Base-by-base conservation (phyloP, 2,113 vertebrate species). In the Podilymbus podiceps region DNA sequence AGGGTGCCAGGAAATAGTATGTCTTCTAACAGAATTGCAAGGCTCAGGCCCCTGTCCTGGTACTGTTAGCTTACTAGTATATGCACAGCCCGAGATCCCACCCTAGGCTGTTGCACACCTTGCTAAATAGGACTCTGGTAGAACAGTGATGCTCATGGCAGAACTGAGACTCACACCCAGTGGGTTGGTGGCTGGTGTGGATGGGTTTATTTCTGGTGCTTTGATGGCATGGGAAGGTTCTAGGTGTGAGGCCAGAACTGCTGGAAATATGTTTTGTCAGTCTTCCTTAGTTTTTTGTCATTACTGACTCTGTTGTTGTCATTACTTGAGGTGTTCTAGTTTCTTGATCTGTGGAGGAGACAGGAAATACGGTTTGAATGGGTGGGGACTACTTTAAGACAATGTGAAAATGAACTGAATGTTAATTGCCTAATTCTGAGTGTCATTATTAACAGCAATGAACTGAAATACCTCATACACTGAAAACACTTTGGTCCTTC, bases 21-120 rank as follows among this genome's bases (percentile, higher is more conserved):
- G 15, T 24, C 21, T 44, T 62, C 55, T 35, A 40, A 27, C 58
- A 47, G 46, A 49, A 3, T 5, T 28, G 35, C 22, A 11, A n/a
- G 35, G 71, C 46, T 46, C 22, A 19, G 31, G 56, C 1, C 2
- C 2, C 0, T 9, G 44, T 24, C 21, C 30, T 35, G 35, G 35
- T 8, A 14, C 30, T 44, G 12, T 24, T 50, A 28, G 20, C 40
- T 30, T 53, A 15, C 4, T 13, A 5, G 0, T 9, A 7, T 4
- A 55, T 74, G 22, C 25, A 21, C 0, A 53, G 80, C 28, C 27
- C 3, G 2, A 4, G 31, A 46, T 30, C 19, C 44, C 27, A 18
- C 5, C 6, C 9, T 14, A 12, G 10, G 22, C 73, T 75, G 62
- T 19, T 22, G n/a, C 25, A 30, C 12, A 8, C 25, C 8, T 12